Evolutionary conservation across 2,113 vertebrate genomes (phyloP), one percentile per base, ranked within the genome.

Genomic region (Phaetusa simplex): DNA sequence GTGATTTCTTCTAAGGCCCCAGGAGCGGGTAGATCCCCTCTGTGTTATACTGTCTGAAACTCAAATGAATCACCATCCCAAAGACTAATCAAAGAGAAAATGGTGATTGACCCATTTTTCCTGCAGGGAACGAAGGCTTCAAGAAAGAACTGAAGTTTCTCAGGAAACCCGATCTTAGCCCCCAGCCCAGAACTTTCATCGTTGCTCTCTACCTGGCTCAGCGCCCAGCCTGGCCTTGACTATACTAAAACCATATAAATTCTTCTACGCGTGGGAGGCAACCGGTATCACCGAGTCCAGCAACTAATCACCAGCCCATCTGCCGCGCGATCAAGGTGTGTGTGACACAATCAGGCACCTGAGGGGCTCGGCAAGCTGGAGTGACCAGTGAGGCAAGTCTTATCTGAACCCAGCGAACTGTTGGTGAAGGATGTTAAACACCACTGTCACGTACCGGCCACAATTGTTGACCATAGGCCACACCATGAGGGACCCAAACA

Each of bases 401-500:
- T 20, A 34, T 21, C 82, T n/a, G 38, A 47, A 10, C 59, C 43
- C 38, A 11, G 3, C 15, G 29, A 42, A 10, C 23, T 1, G 4
- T 4, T 17, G 38, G 6, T 4, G 32, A 34, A 42, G 32, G 4
- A 21, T 5, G 22, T 21, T 9, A 5, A 61, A 3, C 9, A 32
- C 9, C 12, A 2, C 67, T 16, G 43, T 6, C 88, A 70, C 97
- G 72, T 97, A 99, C 99, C 99, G 98, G 90, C 99, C 99, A 1
- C 99, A 58, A 8, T 86, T 98, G 96, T 99, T 99, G 86, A 98
- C 99, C 95, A 99, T 88, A 12, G 98, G 98, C 5, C 98, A 99
- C 47, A 99, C 99, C 98, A 99, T 86, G 42, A 99, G 98, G 23
- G 99, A 99, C 1, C 99, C 99, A 2, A 99, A 96, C 24, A 99